Base-by-base conservation (phyloP, 2,797 vertebrate genomes). In the Phataginus tricuspis region DNA sequence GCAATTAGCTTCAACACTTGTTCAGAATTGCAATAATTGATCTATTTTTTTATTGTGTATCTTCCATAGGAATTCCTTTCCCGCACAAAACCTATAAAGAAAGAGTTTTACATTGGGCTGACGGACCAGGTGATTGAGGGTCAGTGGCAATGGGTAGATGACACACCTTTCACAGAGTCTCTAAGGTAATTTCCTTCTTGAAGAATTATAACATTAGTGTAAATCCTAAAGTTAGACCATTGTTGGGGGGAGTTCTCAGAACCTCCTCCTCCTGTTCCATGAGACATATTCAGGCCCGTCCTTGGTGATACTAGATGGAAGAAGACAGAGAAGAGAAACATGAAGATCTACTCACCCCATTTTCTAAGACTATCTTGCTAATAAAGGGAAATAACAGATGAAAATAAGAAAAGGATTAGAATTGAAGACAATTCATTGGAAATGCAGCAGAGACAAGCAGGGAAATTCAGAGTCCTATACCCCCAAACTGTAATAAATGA, bases 101-200 rank as follows among this genome's bases (percentile, higher is more conserved):
- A 18, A 86, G 98, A 98, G 42, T 98, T 86, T 97, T 98, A 94
- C 68, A 98, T 98, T 83, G 98, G 98, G 55, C 89, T 98, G 74
- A 68, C 80, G 10, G 93, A 98, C 85, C 79, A 95, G 1, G 4
- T 34, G n/a, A 7, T 1, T 0, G 95, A 59, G 0, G 74, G 93
- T 8, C 82, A 95, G 14, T 98, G 98, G 98, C 42, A 68, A 37
- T 98, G 98, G 98, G 97, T 98, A 55, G 98, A 98, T 83, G 53
- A 45, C 49, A 98, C 98, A 45, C 97, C 97, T 1, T 96, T 98
- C 7, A 77, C 63, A 2, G 2, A 42, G 7, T 42, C 72, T 79
- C 49, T 63, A 59, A 96, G 21, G 98, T 98, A 98, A 97, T 96
- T 97, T 94, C 42, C 37, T 72, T 21, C 0, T 11, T 51, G 9